Conservation (phyloP, 2,888 invertebrate species). For the Andrena camellia region DNA sequence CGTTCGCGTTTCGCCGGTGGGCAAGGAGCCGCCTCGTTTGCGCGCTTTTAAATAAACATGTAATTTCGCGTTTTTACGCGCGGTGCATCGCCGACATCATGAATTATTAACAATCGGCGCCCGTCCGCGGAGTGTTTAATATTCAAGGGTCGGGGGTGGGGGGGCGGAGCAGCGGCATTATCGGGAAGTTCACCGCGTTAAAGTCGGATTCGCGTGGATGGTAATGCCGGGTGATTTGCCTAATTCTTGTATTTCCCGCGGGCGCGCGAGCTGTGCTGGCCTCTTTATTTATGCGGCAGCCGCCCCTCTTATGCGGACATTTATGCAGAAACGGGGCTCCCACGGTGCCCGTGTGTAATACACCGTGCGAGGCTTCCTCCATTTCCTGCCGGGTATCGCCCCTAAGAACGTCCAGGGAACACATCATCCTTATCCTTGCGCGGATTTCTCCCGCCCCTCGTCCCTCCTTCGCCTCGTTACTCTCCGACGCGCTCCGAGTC, state of each 20-base stretch:
- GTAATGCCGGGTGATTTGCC: slow-evolving; percentile 23
- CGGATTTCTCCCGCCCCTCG: slow-evolving; percentile 14
- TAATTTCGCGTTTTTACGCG: neutral
- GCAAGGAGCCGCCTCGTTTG: neutral
- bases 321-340: slow-evolving; percentile 19
- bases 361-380: slow-evolving; percentile 17
- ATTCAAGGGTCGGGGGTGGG: neutral
- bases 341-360: slow-evolving; percentile 14
- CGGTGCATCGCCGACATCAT: neutral
- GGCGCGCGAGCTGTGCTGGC: neutral
- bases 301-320: slow-evolving; percentile 12
- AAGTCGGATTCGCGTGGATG: neutral
- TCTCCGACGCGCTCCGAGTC: neutral
- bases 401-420: neutral
- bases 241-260: slow-evolving; percentile 24
- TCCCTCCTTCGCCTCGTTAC: neutral
- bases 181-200: neutral
- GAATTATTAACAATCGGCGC: slow-evolving; percentile 12
- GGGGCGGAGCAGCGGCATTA: slow-evolving; percentile 4
- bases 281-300: slow-evolving; percentile 19
- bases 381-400: slow-evolving; percentile 20
- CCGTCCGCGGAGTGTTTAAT: neutral
- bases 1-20: neutral
- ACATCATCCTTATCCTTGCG: slow-evolving; percentile 19
- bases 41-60: slow-evolving; percentile 3